Evolutionary conservation across 2,113 vertebrate genomes (phyloP).

Genomic region (Gyps fulvus): DNA sequence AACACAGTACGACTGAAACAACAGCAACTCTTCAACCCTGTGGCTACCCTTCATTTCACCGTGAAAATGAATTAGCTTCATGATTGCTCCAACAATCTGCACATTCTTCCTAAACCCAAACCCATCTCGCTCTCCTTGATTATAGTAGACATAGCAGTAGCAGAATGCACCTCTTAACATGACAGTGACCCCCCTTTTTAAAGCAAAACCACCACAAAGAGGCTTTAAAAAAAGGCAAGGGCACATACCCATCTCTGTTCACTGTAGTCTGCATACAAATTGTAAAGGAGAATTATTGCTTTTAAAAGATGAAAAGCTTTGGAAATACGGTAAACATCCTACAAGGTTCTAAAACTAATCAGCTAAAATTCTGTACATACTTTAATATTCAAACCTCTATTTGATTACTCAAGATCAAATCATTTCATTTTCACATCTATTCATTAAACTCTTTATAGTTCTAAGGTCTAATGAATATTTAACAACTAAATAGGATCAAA

Average conservation of each 20-base stretch:
- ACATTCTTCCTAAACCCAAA: not conserved
- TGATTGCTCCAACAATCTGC: not conserved
- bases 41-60: not conserved
- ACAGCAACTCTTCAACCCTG: not conserved
- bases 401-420: constrained; percentile 52
- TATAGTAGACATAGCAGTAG: not conserved
- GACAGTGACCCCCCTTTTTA: not conserved
- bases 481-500: constrained; percentile 51
- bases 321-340: constrained; percentile 62
- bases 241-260: constrained; percentile 23
- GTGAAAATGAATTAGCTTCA: not conserved
- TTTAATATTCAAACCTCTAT: constrained; percentile 59
- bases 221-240: constrained; percentile 47
- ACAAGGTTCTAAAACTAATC: constrained; percentile 55
- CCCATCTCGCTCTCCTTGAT: not conserved
- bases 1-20: not conserved
- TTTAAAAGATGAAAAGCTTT: constrained; percentile 61
- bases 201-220: not conserved
- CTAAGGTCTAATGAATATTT: constrained; percentile 66
- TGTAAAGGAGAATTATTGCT: constrained; percentile 70
- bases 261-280: constrained; percentile 8
- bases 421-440: constrained; percentile 47
- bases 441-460: constrained; percentile 56
- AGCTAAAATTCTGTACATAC: constrained; percentile 48
- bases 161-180: not conserved